These are phyloP conservation scores for Bruchidius siliquastri DNA, from an alignment of 2,888 invertebrate species.

Conservation along the genomic window DNA sequence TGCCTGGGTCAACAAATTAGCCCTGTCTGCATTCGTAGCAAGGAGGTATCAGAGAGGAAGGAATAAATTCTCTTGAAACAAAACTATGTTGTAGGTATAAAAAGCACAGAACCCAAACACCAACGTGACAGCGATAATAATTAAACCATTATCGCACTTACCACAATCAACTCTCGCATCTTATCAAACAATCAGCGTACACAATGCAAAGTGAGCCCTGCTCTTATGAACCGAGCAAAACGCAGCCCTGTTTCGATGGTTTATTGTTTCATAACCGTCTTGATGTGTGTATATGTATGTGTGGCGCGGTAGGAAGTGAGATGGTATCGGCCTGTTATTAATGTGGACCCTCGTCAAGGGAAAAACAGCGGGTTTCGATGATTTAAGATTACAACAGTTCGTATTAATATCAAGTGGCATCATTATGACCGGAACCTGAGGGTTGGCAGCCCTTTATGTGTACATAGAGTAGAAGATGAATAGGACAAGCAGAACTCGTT, in stretches of 20 bases:
- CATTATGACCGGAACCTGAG: constrained; percentile 30
- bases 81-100: too few relatives aligned
- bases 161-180: background rate
- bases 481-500: constrained; percentile 2
- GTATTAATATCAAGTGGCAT: constrained; percentile 41
- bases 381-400: constrained; percentile 41
- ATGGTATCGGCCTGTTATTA: constrained; percentile 40
- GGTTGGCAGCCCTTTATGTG: constrained; percentile 2
- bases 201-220: background rate
- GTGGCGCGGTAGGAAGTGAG: constrained; percentile 37
- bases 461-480: background rate
- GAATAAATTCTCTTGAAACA: too few relatives aligned
- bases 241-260: constrained; percentile 20
- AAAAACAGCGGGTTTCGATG: constrained; percentile 41
- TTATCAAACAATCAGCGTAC: background rate
- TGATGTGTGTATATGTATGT: constrained; percentile 10
- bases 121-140: background rate
- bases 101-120: too few relatives aligned
- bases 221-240: background rate
- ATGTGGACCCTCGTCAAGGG: constrained; percentile 43
- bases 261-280: constrained; percentile 41
- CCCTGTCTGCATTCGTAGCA: too few relatives aligned
- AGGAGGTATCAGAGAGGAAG: too few relatives aligned
- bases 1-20: too few relatives aligned
- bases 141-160: background rate